Base-by-base conservation (phyloP, 2,797 vertebrate species). In the Gymnothorax reevesii region DNA sequence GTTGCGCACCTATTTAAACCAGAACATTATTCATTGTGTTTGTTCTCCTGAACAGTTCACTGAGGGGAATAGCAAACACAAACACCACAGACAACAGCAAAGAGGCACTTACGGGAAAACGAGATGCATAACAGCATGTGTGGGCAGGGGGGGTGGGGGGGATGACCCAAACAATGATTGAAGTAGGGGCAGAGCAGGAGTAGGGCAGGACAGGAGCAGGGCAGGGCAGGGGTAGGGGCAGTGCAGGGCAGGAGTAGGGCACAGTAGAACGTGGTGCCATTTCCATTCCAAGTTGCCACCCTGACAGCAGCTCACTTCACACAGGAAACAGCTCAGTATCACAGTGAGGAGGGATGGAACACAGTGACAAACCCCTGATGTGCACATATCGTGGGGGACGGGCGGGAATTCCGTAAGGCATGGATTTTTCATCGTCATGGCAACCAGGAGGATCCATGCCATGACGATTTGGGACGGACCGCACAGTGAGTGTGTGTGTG, bases 41-140 rank as follows among this genome's bases (percentile, higher is more conserved):
- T 57, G 12, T 75, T 84, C 77, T 64, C 57, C 7, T 49, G 69
- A 87, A 66, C 20, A 79, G 79, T 85, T 85, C 64, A 64, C 52
- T 55, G 69, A 57, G 22, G 77, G 69, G 69, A 79, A 52, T n/a
- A 54, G 52, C n/a, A 64, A 60, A 62, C 75, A 82, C 83, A 55
- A 33, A 84, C 82, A 59, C 49, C 60, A 86, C 42, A 55, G 54
- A 83, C 69, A 85, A 84, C 2, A 88, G 89, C 87, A 91, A 89
- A 87, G 57, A 94, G 93, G 94, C 93, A 94, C 93, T 94, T 94
- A 10, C 88, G 87, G 91, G 89, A 91, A 87, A 89, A 91, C 79
- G 59, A 55, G 83, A 87, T 86, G 79, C 79, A 86, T 64, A 75
- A 77, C 49, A 27, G 55, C 57, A 15, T 54, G 20, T 49, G 55